Percentiles rank a stretch among this genome's conserved stretches.
phyloP scores from a whole-genome alignment of 2,113 vertebrate genomes.

The Haemorhous mexicanus region DNA sequence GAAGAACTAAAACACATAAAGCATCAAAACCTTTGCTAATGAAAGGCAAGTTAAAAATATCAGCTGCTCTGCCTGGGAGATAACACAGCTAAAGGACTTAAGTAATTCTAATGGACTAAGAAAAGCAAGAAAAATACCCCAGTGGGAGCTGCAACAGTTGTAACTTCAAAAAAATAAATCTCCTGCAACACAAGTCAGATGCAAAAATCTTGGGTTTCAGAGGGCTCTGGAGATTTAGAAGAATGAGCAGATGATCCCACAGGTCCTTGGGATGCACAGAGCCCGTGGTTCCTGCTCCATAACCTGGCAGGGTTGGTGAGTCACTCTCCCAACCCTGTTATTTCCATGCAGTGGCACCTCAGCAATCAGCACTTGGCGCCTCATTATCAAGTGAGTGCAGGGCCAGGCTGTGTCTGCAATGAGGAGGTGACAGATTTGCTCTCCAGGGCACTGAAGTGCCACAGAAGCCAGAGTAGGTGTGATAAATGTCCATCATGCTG shows the following conservation, averaged over 20 bases:
- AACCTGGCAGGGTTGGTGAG: rapidly evolving
- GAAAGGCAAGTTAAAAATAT: constrained; percentile 58
- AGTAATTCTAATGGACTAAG: constrained; percentile 1
- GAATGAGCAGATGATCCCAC: neutral
- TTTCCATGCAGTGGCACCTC: neutral
- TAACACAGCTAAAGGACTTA: neutral
- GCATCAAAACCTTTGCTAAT: constrained; percentile 30
- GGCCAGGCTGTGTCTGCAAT: neutral
- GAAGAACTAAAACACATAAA: neutral
- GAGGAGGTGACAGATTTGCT: neutral
- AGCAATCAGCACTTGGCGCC: neutral
- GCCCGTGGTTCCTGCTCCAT: neutral
- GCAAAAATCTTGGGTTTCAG: neutral
- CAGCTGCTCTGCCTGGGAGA: constrained; percentile 6
- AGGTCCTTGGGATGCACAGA: neutral
- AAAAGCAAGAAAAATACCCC: neutral
- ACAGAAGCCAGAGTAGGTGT: neutral
- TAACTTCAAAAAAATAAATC: neutral
- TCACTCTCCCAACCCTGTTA: neutral
- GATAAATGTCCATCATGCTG: neutral
- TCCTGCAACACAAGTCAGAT: neutral
- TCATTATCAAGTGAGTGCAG: rapidly evolving
- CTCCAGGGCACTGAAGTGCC: neutral
- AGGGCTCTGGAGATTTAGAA: neutral
- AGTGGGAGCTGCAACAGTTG: neutral